These are phyloP conservation scores for Merops nubicus DNA, from an alignment of 2,113 vertebrate species.

Conservation along the genomic window DNA sequence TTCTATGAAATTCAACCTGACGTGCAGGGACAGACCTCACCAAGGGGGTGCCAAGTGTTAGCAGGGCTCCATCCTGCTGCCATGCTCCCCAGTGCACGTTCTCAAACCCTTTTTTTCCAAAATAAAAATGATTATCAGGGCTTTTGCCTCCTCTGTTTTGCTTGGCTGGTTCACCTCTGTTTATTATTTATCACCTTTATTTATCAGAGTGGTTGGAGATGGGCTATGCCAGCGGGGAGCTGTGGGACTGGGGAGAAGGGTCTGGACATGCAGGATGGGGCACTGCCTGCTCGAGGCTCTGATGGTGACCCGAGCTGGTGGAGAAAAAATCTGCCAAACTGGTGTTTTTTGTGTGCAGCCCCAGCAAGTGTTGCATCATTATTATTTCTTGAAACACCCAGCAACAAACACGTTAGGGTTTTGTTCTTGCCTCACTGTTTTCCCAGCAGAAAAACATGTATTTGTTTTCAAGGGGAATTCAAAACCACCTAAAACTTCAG, in stretches of 20 bases:
- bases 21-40: background rate
- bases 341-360: background rate
- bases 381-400: background rate
- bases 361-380: background rate
- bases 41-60: background rate
- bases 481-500: background rate
- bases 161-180: background rate
- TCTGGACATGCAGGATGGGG: background rate
- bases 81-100: background rate
- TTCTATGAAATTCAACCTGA: no score
- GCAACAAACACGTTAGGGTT: background rate
- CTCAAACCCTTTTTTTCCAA: background rate
- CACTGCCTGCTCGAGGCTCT: fast-evolving
- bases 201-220: fast-evolving
- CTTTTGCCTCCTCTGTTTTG: background rate
- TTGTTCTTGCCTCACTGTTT: background rate
- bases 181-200: background rate
- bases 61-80: background rate
- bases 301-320: background rate
- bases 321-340: background rate
- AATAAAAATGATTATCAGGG: background rate
- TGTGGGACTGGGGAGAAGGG: background rate
- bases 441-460: background rate
- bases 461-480: background rate
- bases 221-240: fast-evolving